phyloP scores from a whole-genome alignment of 1,140 invertebrate genomes.

The Cyclargus thomasi region DNA sequence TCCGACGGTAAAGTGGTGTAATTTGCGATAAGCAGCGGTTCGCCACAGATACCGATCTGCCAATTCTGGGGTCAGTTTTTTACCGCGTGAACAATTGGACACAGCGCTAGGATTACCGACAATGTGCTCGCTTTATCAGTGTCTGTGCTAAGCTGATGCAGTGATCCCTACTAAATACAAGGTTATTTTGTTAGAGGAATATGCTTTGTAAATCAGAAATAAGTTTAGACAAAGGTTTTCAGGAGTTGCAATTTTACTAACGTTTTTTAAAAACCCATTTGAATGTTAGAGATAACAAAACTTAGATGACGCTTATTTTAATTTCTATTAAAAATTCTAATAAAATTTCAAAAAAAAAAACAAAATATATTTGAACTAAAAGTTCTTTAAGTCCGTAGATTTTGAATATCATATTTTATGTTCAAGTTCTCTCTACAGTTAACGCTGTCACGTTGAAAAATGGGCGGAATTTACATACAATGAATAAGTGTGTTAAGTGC shows the following conservation, averaged over 20 bases:
- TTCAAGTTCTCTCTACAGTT: too few relatives aligned
- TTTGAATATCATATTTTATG: too few relatives aligned
- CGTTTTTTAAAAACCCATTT: too few relatives aligned
- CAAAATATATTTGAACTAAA: too few relatives aligned
- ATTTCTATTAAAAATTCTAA: too few relatives aligned
- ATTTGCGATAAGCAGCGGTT: slow-evolving; percentile 60
- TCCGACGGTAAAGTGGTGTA: slow-evolving; percentile 53
- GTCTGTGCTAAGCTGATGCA: neutral
- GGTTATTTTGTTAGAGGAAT: neutral
- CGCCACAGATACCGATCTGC: slow-evolving; percentile 49
- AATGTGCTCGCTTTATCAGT: neutral
- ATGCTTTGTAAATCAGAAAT: too few relatives aligned
- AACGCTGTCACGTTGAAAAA: neutral
- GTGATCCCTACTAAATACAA: neutral
- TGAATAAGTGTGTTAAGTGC: neutral
- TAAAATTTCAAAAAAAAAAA: too few relatives aligned
- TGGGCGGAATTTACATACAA: neutral
- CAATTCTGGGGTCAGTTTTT: slow-evolving; percentile 33
- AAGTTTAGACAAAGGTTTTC: too few relatives aligned
- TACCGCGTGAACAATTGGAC: slow-evolving; percentile 21
- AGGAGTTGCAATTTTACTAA: too few relatives aligned
- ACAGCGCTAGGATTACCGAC: neutral
- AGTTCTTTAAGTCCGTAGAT: too few relatives aligned
- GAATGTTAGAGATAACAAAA: too few relatives aligned
- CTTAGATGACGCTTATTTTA: too few relatives aligned